phyloP scores from a whole-genome alignment of 1,140 invertebrate genomes.

The Pogonomyrmex barbatus region DNA sequence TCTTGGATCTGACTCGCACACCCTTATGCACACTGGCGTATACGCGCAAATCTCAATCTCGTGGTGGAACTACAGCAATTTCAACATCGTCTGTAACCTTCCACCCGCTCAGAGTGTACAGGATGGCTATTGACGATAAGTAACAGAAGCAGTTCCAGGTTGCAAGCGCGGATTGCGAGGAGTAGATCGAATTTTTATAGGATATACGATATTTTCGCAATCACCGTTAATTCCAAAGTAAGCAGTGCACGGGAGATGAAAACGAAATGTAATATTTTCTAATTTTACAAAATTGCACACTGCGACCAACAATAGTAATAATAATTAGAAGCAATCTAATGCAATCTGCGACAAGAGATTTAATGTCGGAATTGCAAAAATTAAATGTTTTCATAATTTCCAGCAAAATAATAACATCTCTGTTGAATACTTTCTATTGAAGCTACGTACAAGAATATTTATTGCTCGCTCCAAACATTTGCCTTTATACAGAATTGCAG shows the following conservation, averaged over 20 bases:
- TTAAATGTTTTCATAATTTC: not conserved
- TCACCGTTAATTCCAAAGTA: not conserved
- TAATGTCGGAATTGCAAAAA: not conserved
- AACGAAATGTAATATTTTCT: not conserved
- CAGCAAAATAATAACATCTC: not conserved
- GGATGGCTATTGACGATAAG: slow-evolving; percentile 39
- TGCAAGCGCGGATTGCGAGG: not conserved
- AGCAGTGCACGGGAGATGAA: not conserved
- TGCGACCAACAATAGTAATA: not conserved
- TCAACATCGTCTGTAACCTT: slow-evolving; percentile 63
- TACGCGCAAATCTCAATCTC: slow-evolving; percentile 35
- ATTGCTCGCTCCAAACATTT: slow-evolving; percentile 13
- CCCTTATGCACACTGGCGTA: slow-evolving; percentile 12
- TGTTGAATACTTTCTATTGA: not conserved
- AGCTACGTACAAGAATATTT: slow-evolving; percentile 3
- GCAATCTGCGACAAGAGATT: not conserved
- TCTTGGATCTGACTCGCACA: not conserved
- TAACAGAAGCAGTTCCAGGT: slow-evolving; percentile 8
- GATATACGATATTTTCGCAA: slow-evolving; percentile 3
- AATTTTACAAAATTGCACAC: not conserved
- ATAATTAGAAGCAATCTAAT: not conserved
- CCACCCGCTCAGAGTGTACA: slow-evolving; percentile 32
- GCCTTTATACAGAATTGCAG: slow-evolving; percentile 25
- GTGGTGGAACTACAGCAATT: slow-evolving; percentile 61
- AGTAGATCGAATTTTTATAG: slow-evolving; percentile 26